These are phyloP conservation scores for Calvadosia cruxmelitensis DNA, from an alignment of 30 jellyfish, hydroid and myxozoan species.

Conservation along the genomic window DNA sequence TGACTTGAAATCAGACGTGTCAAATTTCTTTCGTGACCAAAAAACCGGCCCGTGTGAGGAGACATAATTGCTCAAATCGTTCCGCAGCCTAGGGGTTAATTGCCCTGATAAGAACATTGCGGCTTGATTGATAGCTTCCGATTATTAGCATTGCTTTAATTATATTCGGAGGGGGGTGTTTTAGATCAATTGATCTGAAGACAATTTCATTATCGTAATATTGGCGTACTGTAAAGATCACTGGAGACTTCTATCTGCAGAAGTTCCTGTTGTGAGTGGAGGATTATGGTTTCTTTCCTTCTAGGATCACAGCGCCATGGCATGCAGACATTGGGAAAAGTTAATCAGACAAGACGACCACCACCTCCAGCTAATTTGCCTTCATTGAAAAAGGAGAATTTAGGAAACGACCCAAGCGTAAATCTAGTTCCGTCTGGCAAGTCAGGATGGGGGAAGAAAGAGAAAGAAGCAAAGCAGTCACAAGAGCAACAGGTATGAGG, in stretches of 20 bases:
- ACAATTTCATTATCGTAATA: too few species aligned
- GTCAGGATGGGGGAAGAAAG: constrained; percentile 97
- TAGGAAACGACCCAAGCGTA: constrained; percentile 95
- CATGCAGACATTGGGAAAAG: constrained; percentile 87
- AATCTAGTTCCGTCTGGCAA: constrained; percentile 86
- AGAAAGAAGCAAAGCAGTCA: constrained; percentile 24
- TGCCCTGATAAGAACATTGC: too few species aligned
- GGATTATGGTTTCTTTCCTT: background rate
- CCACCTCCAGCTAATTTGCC: constrained; percentile 89
- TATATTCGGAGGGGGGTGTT: background rate
- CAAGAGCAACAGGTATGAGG: constrained; percentile 1
- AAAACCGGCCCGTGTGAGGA: too few species aligned
- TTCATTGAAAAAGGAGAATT: constrained; percentile 86
- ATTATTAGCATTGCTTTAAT: background rate
- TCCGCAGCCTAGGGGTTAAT: too few species aligned
- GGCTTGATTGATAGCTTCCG: too few species aligned
- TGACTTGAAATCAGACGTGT: too few species aligned
- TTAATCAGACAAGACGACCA: constrained; percentile 59
- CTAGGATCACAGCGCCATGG: constrained; percentile 83
- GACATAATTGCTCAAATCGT: too few species aligned
- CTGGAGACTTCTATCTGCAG: background rate
- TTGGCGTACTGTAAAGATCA: too few species aligned
- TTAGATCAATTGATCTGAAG: background rate
- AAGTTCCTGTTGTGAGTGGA: background rate
- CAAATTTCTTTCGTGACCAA: too few species aligned